Percentiles rank a stretch among this genome's conserved stretches.
Evolutionary conservation across 2,888 invertebrate species (phyloP).

Genomic region (Zygothrica quintamaculata): DNA sequence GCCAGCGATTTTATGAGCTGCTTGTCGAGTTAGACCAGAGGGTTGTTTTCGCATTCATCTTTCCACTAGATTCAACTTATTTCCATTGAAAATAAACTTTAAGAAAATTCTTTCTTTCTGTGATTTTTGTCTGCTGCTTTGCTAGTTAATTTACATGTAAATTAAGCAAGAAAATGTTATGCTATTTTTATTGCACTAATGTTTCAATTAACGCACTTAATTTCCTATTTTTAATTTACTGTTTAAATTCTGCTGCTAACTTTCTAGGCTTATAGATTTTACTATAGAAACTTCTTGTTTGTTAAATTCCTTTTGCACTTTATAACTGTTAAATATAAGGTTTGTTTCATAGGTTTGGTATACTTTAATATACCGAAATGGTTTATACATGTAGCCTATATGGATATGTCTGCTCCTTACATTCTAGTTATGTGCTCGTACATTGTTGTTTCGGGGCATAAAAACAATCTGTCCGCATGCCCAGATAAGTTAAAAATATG

Average conservation of each 20-base stretch:
- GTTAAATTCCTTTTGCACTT: too few species aligned
- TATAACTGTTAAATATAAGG: too few species aligned
- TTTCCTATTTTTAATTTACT: too few species aligned
- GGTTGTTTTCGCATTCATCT: conserved; percentile 32
- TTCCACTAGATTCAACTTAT: conserved; percentile 22
- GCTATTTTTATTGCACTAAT: conserved; percentile 66
- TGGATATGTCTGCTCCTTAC: background rate
- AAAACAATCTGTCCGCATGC: conserved; percentile 24
- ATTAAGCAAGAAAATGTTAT: conserved; percentile 83
- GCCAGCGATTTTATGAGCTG: conserved; percentile 70
- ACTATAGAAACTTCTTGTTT: too few species aligned
- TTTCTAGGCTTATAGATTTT: conserved; percentile 3
- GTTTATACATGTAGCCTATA: too few species aligned
- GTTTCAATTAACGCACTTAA: conserved; percentile 83
- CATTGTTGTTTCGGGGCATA: conserved; percentile 2
- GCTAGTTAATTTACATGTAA: conserved; percentile 84
- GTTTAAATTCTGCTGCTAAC: conserved; percentile 25
- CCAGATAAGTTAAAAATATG: background rate
- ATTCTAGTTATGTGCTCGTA: conserved; percentile 8
- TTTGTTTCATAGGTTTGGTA: too few species aligned
- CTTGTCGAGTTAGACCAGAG: conserved; percentile 26
- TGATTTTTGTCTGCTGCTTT: conserved; percentile 50
- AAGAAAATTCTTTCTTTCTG: conserved; percentile 21
- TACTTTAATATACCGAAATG: too few species aligned
- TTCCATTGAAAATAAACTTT: conserved; percentile 4